These are phyloP conservation scores for Acronicta psi DNA, from an alignment of 2,888 invertebrate genomes.

Conservation along the genomic window DNA sequence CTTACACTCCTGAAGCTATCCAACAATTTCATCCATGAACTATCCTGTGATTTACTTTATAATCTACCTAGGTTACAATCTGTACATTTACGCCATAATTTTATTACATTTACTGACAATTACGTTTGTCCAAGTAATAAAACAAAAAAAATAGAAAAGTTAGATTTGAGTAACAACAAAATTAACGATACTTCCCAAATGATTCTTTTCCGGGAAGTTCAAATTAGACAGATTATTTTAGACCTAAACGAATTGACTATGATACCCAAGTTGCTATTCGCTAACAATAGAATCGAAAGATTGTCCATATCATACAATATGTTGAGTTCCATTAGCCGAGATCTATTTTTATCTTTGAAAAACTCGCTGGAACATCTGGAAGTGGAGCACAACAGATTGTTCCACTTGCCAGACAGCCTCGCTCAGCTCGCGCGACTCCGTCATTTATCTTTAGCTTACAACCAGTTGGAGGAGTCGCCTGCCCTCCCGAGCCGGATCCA, in stretches of 20 bases:
- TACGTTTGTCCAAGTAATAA: constrained; percentile 83
- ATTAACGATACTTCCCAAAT: constrained; percentile 91
- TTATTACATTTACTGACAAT: constrained; percentile 77
- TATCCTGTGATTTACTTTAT: constrained; percentile 91
- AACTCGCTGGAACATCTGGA: constrained; percentile 94
- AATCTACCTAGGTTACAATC: constrained; percentile 91
- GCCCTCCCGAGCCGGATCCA: constrained; percentile 91
- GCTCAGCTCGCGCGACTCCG: constrained; percentile 91
- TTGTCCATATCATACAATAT: constrained; percentile 94
- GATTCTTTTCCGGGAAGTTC: constrained; percentile 92
- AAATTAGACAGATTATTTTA: constrained; percentile 94
- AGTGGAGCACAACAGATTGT: constrained; percentile 94
- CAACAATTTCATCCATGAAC: constrained; percentile 91
- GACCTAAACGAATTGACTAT: constrained; percentile 93
- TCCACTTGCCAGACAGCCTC: constrained; percentile 92
- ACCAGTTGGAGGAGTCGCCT: constrained; percentile 90
- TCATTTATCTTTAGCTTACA: constrained; percentile 95
- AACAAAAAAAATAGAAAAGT: constrained; percentile 92
- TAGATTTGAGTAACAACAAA: constrained; percentile 95
- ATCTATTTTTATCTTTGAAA: constrained; percentile 92
- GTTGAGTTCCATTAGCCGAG: constrained; percentile 91
- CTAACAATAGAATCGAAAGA: constrained; percentile 92
- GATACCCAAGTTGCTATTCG: constrained; percentile 91
- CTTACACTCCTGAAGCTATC: constrained; percentile 92
- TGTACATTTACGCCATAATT: constrained; percentile 90